Evolutionary conservation across 1,140 invertebrate genomes (phyloP).

Genomic region (Rhizoglyphus robini): DNA sequence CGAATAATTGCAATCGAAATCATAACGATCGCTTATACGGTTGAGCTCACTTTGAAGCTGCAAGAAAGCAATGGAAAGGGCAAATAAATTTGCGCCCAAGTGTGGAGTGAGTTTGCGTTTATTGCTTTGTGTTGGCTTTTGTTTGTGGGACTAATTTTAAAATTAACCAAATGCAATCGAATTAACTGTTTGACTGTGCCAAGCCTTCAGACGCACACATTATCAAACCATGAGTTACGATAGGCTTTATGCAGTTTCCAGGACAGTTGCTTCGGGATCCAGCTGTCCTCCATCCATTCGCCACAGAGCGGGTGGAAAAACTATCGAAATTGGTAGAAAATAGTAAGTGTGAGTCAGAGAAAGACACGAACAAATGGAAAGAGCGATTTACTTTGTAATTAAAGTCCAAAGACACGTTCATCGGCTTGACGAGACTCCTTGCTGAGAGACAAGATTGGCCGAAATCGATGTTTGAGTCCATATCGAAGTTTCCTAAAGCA

Average conservation of each 20-base stretch:
- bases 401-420: not conserved
- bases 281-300: slow-evolving; percentile 4
- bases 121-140: not conserved
- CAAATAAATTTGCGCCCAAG: no score
- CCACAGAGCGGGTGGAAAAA: not conserved
- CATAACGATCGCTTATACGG: no score
- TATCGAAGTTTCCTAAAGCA: not conserved
- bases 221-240: not conserved
- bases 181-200: not conserved
- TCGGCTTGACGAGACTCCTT: not conserved
- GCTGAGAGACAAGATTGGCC: not conserved
- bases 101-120: not conserved
- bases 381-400: not conserved
- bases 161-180: not conserved
- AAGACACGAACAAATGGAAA: not conserved
- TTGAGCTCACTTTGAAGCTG: no score
- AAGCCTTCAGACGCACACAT: not conserved
- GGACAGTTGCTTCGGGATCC: not conserved
- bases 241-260: not conserved
- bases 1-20: no score
- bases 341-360: not conserved
- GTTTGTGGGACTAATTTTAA: not conserved
- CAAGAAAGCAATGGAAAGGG: no score
- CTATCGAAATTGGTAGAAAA: not conserved
- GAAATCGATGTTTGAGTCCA: slow-evolving; percentile 5